Percentiles rank a stretch among this genome's conserved stretches.
Evolutionary conservation across 1,140 invertebrate genomes (phyloP).

Genomic region (Antheraea pernyi): DNA sequence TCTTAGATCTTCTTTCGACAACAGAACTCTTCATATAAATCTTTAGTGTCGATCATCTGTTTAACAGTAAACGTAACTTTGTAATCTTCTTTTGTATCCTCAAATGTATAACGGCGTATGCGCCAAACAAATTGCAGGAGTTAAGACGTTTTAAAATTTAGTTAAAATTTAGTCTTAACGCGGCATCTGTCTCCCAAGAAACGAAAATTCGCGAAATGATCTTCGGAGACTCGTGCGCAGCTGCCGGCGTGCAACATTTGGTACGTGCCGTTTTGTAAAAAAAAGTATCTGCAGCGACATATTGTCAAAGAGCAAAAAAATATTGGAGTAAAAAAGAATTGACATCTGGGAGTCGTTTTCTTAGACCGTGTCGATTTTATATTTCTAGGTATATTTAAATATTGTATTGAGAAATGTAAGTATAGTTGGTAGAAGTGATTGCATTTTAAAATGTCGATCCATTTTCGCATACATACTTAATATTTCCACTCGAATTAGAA

Average conservation of each 20-base stretch:
- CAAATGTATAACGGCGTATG: background rate
- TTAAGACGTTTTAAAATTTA: slow-evolving; percentile 21
- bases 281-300: slow-evolving; percentile 22
- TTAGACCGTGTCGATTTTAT: background rate
- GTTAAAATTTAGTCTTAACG: slow-evolving; percentile 23
- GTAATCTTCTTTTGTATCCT: background rate
- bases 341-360: slow-evolving; percentile 9
- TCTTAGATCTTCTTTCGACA: background rate
- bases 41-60: background rate
- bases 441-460: too few relatives aligned
- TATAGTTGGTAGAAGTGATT: too few relatives aligned
- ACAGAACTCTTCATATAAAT: background rate
- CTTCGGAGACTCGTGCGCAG: slow-evolving; percentile 37
- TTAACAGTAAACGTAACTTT: slow-evolving; percentile 8
- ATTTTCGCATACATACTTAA: too few relatives aligned
- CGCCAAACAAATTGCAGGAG: background rate
- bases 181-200: slow-evolving; percentile 46
- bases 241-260: slow-evolving; percentile 59
- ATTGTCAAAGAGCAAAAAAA: slow-evolving; percentile 25
- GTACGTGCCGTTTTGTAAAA: slow-evolving; percentile 53
- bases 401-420: too few relatives aligned
- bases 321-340: slow-evolving; percentile 7
- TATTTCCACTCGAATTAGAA: too few relatives aligned
- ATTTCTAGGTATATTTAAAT: background rate
- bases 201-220: slow-evolving; percentile 60